Evolutionary conservation across 2,113 vertebrate genomes (phyloP), one percentile per base, ranked within the genome.

Genomic region (Atractosteus spatula): DNA sequence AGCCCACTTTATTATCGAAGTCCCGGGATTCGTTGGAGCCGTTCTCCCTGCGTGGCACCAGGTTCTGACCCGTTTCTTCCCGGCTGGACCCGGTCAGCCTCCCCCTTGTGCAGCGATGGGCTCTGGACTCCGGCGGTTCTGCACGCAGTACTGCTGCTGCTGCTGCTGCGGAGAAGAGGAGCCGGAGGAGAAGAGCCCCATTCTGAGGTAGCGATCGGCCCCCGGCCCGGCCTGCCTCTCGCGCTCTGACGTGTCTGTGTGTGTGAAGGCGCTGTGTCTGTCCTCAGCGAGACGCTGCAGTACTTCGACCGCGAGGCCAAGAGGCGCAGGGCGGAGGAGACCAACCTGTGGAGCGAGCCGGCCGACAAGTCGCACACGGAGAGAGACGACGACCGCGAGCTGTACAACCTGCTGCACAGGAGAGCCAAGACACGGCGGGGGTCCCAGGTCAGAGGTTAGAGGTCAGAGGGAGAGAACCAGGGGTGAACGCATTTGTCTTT

Each of bases 221-320:
- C 1, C 8, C 29, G 13, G 7, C 41, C 13, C 41, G n/a, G 44
- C 41, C 41, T 12, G 17, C 61, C 8, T 51, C 47, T 51, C 8
- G 4, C 8, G 8, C 7, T 3, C 7, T 59, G 56, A 59, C 6
- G 8, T 61, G 6, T 29, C 41, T 51, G 41, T 45, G 17, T 63
- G 68, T 55, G 62, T 78, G 54, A 74, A 14, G 66, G 51, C 76
- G 16, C 51, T 72, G 72, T 75, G 11, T 29, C 17, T 80, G 55
- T 44, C 11, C 56, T 1, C 74, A 80, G 85, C 51, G 93, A 94
- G 62, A 92, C 92, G 0, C 69, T 95, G 80, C 87, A 91, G 71
- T 94, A 93, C 75, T 93, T 94, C 71, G 90, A 89, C 44, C 91
- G 89, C 1, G 89, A 94, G 54, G 92, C 91, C 41, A 90, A 94